Evolutionary conservation across 2,797 vertebrate genomes (phyloP).

Genomic region (Sebastes vulpes): DNA sequence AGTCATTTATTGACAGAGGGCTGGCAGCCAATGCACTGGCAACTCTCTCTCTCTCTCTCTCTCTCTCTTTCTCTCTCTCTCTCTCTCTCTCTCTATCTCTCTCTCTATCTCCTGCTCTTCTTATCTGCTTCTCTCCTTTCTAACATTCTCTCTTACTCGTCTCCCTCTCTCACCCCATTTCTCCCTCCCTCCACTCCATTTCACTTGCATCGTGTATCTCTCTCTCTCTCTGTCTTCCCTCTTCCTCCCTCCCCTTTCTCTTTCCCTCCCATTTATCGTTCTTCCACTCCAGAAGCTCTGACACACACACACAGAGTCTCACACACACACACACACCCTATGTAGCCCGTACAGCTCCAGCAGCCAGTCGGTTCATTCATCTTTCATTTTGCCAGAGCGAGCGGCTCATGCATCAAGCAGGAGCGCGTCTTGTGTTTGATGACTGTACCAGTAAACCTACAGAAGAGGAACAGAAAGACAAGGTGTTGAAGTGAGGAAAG

Average conservation of each 20-base stretch:
- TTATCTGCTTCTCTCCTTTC: slow-evolving; percentile 32
- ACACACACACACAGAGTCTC: slow-evolving; percentile 60
- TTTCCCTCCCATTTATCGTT: slow-evolving; percentile 42
- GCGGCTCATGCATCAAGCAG: slow-evolving; percentile 44
- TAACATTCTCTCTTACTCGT: slow-evolving; percentile 22
- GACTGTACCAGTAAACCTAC: slow-evolving; percentile 7
- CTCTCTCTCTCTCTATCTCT: neutral
- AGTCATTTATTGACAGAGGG: slow-evolving; percentile 91
- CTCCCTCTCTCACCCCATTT: neutral
- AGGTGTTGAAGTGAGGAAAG: slow-evolving; percentile 36
- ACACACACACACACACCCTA: slow-evolving; percentile 72
- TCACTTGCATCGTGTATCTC: slow-evolving; percentile 27
- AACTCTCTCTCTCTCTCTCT: slow-evolving; percentile 28
- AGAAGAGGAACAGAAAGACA: slow-evolving; percentile 21
- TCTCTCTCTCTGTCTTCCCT: neutral
- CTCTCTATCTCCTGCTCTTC: slow-evolving; percentile 19
- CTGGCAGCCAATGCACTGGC: slow-evolving; percentile 75
- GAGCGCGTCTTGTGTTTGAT: slow-evolving; percentile 33
- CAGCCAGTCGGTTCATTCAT: slow-evolving; percentile 56
- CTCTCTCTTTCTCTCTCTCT: neutral
- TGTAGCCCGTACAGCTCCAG: slow-evolving; percentile 36
- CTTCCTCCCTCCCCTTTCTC: neutral
- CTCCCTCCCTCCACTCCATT: slow-evolving; percentile 13
- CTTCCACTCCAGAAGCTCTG: slow-evolving; percentile 61
- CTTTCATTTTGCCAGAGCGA: slow-evolving; percentile 52